phyloP scores from a whole-genome alignment of 2,113 vertebrate genomes.

The Pituophis catenifer region DNA sequence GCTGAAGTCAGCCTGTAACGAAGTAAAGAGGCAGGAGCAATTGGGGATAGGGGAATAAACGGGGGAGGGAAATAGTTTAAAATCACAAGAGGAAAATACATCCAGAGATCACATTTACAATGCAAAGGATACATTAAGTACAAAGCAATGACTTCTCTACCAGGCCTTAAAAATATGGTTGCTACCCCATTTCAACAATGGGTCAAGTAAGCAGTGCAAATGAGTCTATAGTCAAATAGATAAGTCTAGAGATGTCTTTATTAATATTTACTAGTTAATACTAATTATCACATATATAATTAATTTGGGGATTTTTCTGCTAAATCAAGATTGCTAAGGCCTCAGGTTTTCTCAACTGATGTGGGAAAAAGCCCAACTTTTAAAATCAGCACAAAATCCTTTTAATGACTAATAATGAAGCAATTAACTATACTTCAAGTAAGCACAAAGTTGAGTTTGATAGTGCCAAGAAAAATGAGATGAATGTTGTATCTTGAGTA shows the following conservation, averaged over 20 bases:
- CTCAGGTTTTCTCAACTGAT: conserved; percentile 15
- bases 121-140: not conserved
- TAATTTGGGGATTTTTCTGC: conserved; percentile 39
- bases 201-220: not conserved
- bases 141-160: not conserved
- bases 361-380: not conserved
- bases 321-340: conserved; percentile 31
- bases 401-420: not conserved
- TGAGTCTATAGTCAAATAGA: not conserved
- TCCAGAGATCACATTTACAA: not conserved
- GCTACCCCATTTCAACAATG: not conserved
- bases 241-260: conserved; percentile 36
- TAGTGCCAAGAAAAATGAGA: not conserved
- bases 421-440: not conserved
- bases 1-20: not conserved
- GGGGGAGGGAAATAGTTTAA: not conserved
- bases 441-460: fast-evolving
- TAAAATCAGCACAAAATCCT: conserved; percentile 11
- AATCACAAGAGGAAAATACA: not conserved
- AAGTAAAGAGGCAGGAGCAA: not conserved
- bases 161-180: not conserved
- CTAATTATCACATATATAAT: conserved; percentile 33
- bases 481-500: not conserved
- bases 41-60: not conserved
- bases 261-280: conserved; percentile 34